These are phyloP conservation scores for Periparus ater DNA, from an alignment of 2,797 vertebrate genomes.

Conservation along the genomic window DNA sequence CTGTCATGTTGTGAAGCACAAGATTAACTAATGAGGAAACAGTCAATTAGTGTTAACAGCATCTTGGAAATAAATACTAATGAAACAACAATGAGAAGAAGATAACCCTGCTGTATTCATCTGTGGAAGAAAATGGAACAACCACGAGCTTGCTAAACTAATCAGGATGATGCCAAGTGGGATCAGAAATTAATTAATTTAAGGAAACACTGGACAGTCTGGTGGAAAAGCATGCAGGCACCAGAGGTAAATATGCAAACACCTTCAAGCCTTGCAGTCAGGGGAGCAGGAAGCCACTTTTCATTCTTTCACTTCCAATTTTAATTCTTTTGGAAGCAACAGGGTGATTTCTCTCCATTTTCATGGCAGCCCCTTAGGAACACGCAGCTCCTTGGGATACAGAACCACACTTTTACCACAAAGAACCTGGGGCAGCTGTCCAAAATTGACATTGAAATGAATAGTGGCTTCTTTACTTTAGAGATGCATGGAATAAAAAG, in stretches of 20 bases:
- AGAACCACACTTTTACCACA: not conserved
- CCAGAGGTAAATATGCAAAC: not conserved
- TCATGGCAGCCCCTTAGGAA: not conserved
- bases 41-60: not conserved
- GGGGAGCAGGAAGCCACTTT: conserved; percentile 70
- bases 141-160: not conserved
- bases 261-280: conserved; percentile 5
- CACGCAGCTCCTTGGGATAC: not conserved
- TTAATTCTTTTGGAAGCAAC: not conserved
- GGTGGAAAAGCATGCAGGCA: conserved; percentile 59
- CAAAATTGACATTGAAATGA: conserved; percentile 42
- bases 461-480: conserved; percentile 65
- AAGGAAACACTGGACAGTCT: not conserved
- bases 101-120: not conserved
- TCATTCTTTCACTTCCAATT: conserved; percentile 41
- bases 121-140: not conserved
- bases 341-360: not conserved
- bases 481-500: not conserved
- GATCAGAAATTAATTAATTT: not conserved
- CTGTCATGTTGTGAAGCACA: not conserved
- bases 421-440: not conserved
- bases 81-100: not conserved
- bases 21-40: not conserved
- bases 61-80: not conserved
- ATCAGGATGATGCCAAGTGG: not conserved